Evolutionary conservation across 53 echinoderm and acorn worm genomes (phyloP).

Genomic region (Echinarachnius parma): DNA sequence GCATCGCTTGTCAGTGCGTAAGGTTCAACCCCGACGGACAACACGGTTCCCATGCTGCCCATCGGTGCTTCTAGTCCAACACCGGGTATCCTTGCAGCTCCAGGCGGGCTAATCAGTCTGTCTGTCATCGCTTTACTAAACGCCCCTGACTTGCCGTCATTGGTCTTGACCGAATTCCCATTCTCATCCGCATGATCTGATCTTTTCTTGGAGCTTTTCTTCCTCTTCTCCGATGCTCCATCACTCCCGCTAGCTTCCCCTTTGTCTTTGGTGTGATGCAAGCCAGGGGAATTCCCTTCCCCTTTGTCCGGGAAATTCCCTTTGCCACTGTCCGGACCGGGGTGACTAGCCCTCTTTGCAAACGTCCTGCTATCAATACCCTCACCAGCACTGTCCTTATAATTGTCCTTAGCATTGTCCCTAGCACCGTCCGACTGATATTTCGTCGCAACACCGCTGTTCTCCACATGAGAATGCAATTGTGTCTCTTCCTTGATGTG

Average conservation of each 20-base stretch:
- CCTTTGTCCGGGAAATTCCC: conserved; percentile 18
- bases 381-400: background rate
- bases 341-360: conserved; percentile 15
- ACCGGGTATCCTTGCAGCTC: background rate
- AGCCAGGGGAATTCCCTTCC: conserved; percentile 38
- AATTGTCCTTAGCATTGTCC: background rate
- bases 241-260: background rate
- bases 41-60: conserved; percentile 9
- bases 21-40: conserved; percentile 25
- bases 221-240: conserved; percentile 4
- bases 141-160: conserved; percentile 2
- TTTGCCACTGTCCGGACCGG: background rate
- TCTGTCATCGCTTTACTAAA: conserved; percentile 8
- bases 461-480: conserved; percentile 11
- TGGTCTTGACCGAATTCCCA: conserved; percentile 29
- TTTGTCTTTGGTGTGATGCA: background rate
- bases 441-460: background rate
- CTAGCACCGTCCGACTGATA: background rate
- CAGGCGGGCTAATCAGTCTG: conserved; percentile 5
- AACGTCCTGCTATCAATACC: conserved; percentile 3
- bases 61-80: background rate
- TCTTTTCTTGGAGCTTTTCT: conserved; percentile 22
- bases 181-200: conserved; percentile 29
- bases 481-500: conserved; percentile 21
- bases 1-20: conserved; percentile 7